These are phyloP conservation scores for Pediacus dermestoides DNA, from an alignment of 2,888 invertebrate genomes.

Conservation along the genomic window DNA sequence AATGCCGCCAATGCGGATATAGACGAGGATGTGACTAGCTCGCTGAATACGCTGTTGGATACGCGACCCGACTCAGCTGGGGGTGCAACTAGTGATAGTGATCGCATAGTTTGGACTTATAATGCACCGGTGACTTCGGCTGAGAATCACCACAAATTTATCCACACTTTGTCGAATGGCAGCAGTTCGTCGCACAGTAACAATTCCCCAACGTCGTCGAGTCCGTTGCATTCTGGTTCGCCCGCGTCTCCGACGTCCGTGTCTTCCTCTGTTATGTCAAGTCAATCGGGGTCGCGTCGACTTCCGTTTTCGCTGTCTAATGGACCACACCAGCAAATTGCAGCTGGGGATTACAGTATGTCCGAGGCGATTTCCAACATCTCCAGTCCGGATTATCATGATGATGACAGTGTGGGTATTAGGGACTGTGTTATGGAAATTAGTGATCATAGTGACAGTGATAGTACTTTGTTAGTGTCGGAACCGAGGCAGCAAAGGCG, in stretches of 20 bases:
- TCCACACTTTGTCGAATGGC: conserved; percentile 59
- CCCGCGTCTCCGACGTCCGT: conserved; percentile 75
- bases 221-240: conserved; percentile 67
- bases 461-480: conserved; percentile 81
- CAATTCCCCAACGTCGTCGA: conserved; percentile 77
- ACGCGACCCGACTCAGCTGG: conserved; percentile 49
- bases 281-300: conserved; percentile 65
- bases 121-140: conserved; percentile 81
- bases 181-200: conserved; percentile 59
- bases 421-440: conserved; percentile 82
- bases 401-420: conserved; percentile 79
- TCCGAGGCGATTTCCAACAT: conserved; percentile 86
- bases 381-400: conserved; percentile 86
- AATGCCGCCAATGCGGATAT: background rate
- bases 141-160: conserved; percentile 48
- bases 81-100: conserved; percentile 50
- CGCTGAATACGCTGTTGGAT: conserved; percentile 84
- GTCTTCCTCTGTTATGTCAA: conserved; percentile 84
- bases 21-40: conserved; percentile 68
- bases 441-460: conserved; percentile 85
- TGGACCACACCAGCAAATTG: conserved; percentile 26
- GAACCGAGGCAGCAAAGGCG: conserved; percentile 59
- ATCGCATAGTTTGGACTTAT: conserved; percentile 86
- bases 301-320: conserved; percentile 52
- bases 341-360: conserved; percentile 71